Evolutionary conservation across 2,113 vertebrate species (phyloP), one percentile per base, ranked within the genome.

Genomic region (Macaca nemestrina): DNA sequence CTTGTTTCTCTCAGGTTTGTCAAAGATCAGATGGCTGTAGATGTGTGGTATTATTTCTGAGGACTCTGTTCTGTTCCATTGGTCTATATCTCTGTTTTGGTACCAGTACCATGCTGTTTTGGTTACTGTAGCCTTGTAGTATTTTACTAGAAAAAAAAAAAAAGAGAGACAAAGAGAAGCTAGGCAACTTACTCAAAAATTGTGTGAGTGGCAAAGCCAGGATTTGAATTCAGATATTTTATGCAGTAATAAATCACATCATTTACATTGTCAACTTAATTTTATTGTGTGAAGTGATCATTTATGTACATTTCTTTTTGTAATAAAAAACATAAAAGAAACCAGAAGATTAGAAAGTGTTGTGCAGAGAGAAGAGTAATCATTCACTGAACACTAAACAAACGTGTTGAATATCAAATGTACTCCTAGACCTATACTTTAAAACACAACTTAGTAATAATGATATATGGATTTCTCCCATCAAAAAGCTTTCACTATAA

Each of bases 211-310:
- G 8, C 11, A 89, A 72, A 8, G 17, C 20, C 52, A 90, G 52
- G 4, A 32, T 70, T 73, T 61, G 25, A 91, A 97, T 70, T 94
- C 59, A 88, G 20, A 8, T 43, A 91, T 76, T 25, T 11, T n/a
- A 87, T 25, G 0, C 20, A 43, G 3, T 38, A 9, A 95, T 85
- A 7, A 5, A 9, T 82, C 61, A 88, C 7, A 72, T 96, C 38
- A 92, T 70, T 86, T 61, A 83, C 43, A 67, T 52, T 96, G 6
- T 35, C 13, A n/a, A 55, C 1, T 93, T 93, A 78, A 10, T 94
- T 80, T 17, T 13, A 35, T 68, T 92, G 75, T 90, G 80, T 96
- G 85, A 96, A 68, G 14, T 92, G 32, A 95, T 80, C 16, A 40
- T 88, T 55, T 55, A 75, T 68, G 13, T 75, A 93, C 13, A 5